A percentile compares a stretch with the other conserved stretches of the same genome.
phyloP scores from a whole-genome alignment of 1,140 invertebrate species.

The Hesperophylax magnus region DNA sequence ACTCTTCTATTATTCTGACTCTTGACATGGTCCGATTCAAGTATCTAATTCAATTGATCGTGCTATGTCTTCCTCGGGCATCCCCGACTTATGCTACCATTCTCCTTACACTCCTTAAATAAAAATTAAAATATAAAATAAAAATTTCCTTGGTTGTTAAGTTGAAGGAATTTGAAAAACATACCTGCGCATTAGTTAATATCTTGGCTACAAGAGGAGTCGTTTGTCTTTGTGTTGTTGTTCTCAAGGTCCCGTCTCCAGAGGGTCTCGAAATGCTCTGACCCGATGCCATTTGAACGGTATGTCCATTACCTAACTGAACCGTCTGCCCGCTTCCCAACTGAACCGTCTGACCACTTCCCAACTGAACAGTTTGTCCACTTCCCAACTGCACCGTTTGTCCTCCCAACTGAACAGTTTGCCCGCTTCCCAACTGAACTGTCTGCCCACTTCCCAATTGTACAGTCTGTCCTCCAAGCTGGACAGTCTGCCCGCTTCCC shows the following conservation, averaged over 20 bases:
- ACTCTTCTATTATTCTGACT: too few species aligned
- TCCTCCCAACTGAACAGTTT: constrained; percentile 51
- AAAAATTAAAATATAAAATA: too few species aligned
- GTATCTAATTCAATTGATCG: too few species aligned
- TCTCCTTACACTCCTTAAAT: too few species aligned
- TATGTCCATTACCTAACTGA: constrained; percentile 58
- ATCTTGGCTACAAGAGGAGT: constrained; percentile 53
- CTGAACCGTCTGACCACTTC: constrained; percentile 52
- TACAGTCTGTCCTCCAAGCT: constrained; percentile 69
- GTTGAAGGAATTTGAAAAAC: too few species aligned
- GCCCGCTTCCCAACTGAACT: constrained; percentile 63
- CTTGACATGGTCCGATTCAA: too few species aligned
- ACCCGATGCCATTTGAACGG: constrained; percentile 51
- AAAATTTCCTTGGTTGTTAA: too few species aligned
- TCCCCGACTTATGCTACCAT: too few species aligned
- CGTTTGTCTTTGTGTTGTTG: constrained; percentile 38
- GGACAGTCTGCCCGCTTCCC: constrained; percentile 67
- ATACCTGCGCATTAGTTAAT: constrained; percentile 51
- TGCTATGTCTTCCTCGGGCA: too few species aligned
- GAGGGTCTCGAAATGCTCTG: constrained; percentile 41
- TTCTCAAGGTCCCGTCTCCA: constrained; percentile 50
- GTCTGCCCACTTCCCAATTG: constrained; percentile 63
- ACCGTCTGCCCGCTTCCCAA: constrained; percentile 46
- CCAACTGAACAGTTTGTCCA: constrained; percentile 52
- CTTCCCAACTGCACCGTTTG: constrained; percentile 49